Evolutionary conservation across 2,888 invertebrate genomes (phyloP), one percentile per base, ranked within the genome.

Genomic region (Dryocosmus kuriphilus): DNA sequence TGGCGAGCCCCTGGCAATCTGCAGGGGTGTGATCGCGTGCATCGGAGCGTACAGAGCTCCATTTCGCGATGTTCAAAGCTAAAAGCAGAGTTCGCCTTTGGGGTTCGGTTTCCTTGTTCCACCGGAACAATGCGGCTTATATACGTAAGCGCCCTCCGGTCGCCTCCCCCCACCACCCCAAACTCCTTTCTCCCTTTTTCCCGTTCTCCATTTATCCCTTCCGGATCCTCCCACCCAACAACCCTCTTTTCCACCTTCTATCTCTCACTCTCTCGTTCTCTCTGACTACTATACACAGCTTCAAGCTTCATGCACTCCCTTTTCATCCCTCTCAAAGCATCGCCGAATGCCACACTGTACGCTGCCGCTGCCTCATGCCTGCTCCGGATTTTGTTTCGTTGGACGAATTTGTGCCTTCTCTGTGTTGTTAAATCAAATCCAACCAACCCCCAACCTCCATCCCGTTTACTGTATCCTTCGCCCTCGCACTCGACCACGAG

Each of bases 11-110:
- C 75, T 71, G 79, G 75, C 78, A 80, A 79, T 79, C 78, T 78
- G 77, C 74, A 77, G 77, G 83, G 80, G 81, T 81, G 84, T 79
- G 84, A 84, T 83, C 83, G 82, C 82, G 80, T 82, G 83, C 82
- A 81, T 78, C 82, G 79, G 81, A 81, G 81, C 79, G 83, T 78
- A 79, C 76, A 71, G 67, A 71, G 71, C 71, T 71, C 71, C 51
- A 71, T 55, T 65, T 63, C 63, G 76, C 55, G 63, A 65, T 63
- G 63, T 55, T 63, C 63, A 55, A 46, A 76, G 51, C 51, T 79
- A 81, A 81, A 81, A 79, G 81, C 81, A 76, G 80, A 73, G 76
- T 76, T 81, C 77, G 77, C 79, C 77, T 80, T 80, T 81, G 80
- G 80, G 79, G 77, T 80, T 81, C 78, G 76, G 77, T 77, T 81